Evolutionary conservation across 2,797 vertebrate genomes (phyloP).

Genomic region (Lagodon rhomboides): DNA sequence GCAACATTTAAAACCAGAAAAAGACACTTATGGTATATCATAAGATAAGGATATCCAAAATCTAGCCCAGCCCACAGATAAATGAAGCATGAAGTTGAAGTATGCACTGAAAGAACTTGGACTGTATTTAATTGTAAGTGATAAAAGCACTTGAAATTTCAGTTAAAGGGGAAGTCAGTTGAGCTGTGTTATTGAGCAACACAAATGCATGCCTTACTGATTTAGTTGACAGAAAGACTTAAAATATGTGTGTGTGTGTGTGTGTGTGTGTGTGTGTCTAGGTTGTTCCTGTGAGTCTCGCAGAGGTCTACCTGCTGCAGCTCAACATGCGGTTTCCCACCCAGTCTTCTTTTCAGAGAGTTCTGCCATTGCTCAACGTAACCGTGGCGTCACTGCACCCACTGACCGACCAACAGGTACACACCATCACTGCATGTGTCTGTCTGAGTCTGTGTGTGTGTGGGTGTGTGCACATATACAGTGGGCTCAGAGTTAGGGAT

Average conservation of each 20-base stretch:
- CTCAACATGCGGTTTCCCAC: slow-evolving; percentile 99
- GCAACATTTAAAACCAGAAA: no score
- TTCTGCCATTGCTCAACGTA: slow-evolving; percentile 95
- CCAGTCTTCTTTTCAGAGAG: slow-evolving; percentile 96
- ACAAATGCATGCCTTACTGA: background rate
- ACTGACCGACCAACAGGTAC: slow-evolving; percentile 93
- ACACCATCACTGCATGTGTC: background rate
- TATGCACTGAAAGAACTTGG: background rate
- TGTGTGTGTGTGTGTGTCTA: slow-evolving; percentile 40
- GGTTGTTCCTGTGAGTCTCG: slow-evolving; percentile 96
- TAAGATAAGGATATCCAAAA: no score
- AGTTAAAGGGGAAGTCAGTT: background rate
- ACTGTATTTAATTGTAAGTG: background rate
- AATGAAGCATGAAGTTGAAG: no score
- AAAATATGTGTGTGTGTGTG: background rate
- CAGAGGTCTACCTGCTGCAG: slow-evolving; percentile 95
- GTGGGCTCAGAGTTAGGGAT: no score
- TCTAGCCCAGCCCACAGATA: no score
- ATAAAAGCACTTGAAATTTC: background rate
- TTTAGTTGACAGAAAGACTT: background rate
- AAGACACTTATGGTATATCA: no score
- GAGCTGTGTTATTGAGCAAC: background rate
- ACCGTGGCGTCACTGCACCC: slow-evolving; percentile 96
- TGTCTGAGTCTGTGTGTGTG: background rate
- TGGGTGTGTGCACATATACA: background rate